Percentiles rank a stretch among this genome's conserved stretches.
phyloP scores from a whole-genome alignment of 2,113 vertebrate genomes.

The Corythoichthys intestinalis region DNA sequence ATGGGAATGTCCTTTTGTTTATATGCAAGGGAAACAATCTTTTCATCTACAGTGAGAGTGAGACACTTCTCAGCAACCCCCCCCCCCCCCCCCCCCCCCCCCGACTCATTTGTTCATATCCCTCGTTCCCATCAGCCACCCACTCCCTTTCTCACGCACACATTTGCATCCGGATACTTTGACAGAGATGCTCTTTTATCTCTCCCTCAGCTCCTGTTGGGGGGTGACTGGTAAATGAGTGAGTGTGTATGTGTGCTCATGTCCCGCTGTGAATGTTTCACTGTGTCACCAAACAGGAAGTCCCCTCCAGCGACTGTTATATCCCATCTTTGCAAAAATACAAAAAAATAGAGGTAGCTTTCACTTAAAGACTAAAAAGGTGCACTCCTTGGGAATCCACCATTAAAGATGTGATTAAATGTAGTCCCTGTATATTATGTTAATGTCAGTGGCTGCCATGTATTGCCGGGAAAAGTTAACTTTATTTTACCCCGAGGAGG shows the following conservation, averaged over 20 bases:
- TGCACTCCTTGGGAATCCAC: neutral
- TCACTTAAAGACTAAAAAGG: neutral
- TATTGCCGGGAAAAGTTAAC: neutral
- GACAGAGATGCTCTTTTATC: conserved; percentile 57
- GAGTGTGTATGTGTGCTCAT: conserved; percentile 4
- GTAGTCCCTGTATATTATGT: conserved; percentile 1
- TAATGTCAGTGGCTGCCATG: neutral
- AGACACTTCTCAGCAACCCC: conserved; percentile 42
- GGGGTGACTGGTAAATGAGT: neutral
- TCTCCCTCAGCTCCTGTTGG: conserved; percentile 27
- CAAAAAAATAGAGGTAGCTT: neutral
- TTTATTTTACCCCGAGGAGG: neutral
- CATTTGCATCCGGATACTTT: conserved; percentile 41
- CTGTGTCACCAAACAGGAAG: conserved; percentile 53
- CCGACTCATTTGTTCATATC: conserved; percentile 46
- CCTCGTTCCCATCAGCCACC: conserved; percentile 45
- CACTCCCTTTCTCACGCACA: conserved; percentile 16
- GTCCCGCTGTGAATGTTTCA: conserved; percentile 40
- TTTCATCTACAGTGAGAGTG: conserved; percentile 43
- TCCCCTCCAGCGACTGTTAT: conserved; percentile 43
- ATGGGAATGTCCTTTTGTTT: conserved; percentile 24
- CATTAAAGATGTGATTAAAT: neutral
- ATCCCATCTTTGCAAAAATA: conserved; percentile 15
- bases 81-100: conserved; percentile 23
- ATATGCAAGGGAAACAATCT: conserved; percentile 52